Evolutionary conservation across 2,113 vertebrate species (phyloP).

Genomic region (Hippolais icterina): DNA sequence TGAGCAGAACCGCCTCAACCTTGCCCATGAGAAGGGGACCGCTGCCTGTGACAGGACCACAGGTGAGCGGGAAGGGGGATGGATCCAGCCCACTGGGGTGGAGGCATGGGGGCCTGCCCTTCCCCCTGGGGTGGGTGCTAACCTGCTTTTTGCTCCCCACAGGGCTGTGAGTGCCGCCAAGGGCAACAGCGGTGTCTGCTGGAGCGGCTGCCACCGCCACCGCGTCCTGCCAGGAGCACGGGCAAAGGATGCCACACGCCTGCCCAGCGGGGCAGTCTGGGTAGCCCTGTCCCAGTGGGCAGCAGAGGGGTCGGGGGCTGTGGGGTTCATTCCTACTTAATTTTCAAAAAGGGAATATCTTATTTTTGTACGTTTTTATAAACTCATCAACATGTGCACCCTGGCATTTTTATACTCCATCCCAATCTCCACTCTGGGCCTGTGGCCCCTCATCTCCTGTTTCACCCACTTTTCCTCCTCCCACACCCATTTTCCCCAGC

Average conservation of each 20-base stretch:
- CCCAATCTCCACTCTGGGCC: neutral
- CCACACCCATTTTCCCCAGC: neutral
- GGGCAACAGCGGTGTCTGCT: neutral
- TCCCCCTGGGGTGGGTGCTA: accelerated
- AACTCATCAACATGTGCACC: neutral
- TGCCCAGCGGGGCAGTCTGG: neutral
- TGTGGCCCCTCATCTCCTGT: accelerated
- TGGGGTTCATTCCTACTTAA: conserved; percentile 16
- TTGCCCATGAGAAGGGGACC: conserved; percentile 83
- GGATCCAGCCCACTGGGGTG: accelerated
- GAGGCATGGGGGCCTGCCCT: neutral
- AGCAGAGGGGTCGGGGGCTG: neutral
- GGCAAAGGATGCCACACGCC: neutral
- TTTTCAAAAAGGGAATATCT: conserved; percentile 54
- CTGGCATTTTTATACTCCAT: conserved; percentile 31
- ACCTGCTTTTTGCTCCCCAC: neutral
- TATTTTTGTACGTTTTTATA: conserved; percentile 66
- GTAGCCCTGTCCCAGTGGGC: neutral
- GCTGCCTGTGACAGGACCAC: conserved; percentile 70
- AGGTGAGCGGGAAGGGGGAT: neutral
- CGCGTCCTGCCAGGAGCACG: neutral
- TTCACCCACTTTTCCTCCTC: neutral
- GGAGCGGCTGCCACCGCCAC: neutral
- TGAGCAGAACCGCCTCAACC: conserved; percentile 87
- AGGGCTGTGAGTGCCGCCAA: conserved; percentile 44